Evolutionary conservation across 2,797 vertebrate genomes (phyloP).

Genomic region (Phoxinus dragarum): DNA sequence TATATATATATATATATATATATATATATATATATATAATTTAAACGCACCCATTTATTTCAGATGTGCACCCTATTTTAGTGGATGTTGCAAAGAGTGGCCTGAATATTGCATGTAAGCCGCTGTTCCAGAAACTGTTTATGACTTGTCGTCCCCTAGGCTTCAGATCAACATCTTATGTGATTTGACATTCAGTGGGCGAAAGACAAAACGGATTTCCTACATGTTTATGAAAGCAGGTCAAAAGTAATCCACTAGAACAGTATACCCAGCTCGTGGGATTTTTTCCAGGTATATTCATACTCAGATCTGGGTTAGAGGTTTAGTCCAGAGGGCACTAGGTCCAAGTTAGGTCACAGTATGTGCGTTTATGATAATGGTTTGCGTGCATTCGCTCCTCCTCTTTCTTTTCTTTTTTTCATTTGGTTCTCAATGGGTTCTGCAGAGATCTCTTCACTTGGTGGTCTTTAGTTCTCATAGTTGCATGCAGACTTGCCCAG

Average conservation of each 20-base stretch:
- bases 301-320: slow-evolving; percentile 17
- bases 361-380: background rate
- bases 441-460: background rate
- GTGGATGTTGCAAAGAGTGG: background rate
- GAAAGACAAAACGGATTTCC: background rate
- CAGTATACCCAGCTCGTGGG: slow-evolving; percentile 10
- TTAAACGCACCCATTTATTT: background rate
- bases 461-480: background rate
- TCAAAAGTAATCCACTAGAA: slow-evolving; percentile 27
- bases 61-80: background rate
- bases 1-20: too few relatives aligned
- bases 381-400: slow-evolving; percentile 16
- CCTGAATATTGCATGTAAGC: background rate
- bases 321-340: slow-evolving; percentile 12
- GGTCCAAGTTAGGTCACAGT: background rate
- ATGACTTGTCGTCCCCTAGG: slow-evolving; percentile 27
- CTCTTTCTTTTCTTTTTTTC: slow-evolving; percentile 1
- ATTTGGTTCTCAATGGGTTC: slow-evolving; percentile 4
- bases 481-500: slow-evolving; percentile 6
- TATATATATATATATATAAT: too few relatives aligned
- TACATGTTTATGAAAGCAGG: slow-evolving; percentile 32
- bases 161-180: slow-evolving; percentile 29
- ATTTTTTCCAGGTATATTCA: background rate
- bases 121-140: background rate
- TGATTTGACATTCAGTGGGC: slow-evolving; percentile 41